Evolutionary conservation across 2,113 vertebrate genomes (phyloP), one percentile per base, ranked within the genome.

Genomic region (Brachypodius melanocephalos): DNA sequence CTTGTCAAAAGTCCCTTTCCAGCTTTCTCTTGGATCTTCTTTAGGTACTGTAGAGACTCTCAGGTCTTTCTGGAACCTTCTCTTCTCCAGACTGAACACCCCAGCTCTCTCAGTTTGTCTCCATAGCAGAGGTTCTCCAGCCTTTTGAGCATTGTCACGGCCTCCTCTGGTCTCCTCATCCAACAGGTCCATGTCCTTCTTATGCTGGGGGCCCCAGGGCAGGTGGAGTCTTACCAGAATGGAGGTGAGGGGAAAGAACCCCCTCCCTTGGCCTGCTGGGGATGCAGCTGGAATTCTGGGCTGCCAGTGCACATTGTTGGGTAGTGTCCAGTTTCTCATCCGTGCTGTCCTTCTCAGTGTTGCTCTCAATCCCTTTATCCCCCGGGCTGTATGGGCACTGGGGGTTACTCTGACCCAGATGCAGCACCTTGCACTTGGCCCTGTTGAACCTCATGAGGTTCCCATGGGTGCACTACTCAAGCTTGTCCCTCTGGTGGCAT

Each of bases 391-490:
- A 3, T 17, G 28, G 38, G 22, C 52, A 29, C 18, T 66, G 52
- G 26, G 21, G 12, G 28, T 73, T 20, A 14, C 45, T 49, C 43
- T 51, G 51, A 45, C 51, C 43, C 10, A n/a, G 38, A 12, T 21
- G 29, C 9, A 75, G n/a, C 2, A 52, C 5, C 46, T 67, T 54
- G 69, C 19, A 21, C 24, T 46, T n/a, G n/a, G 52, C n/a, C 16
- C 38, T 40, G 9, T 67, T 67, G 45, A 52, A 38, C 38, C 29
- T 67, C 24, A 18, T n/a, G 29, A 67, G 20, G 4, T 68, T 66
- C 38, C 28, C 43, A 17, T 29, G n/a, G 7, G 17, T 12, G 2
- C 29, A 9, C 20, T 52, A n/a, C n/a, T 67, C 0, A 0, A 67
- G 24, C 45, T 67, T 38, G 15, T 59, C n/a, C 36, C 38, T 38